phyloP scores from a whole-genome alignment of 2,888 invertebrate genomes.

The Watsonalla cultraria region DNA sequence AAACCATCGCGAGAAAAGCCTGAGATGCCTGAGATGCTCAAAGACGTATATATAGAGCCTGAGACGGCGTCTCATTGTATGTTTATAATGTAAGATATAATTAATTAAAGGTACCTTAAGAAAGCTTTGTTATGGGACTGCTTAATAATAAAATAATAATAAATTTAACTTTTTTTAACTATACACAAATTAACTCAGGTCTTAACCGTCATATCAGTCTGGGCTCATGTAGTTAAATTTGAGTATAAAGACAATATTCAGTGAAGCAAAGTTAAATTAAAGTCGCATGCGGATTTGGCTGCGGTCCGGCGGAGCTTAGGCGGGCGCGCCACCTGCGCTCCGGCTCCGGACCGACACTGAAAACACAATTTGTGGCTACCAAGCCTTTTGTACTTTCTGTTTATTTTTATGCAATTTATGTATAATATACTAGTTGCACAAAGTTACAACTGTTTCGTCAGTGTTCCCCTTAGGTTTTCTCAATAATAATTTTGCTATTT shows the following conservation, averaged over 20 bases:
- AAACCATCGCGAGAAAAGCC: too few species aligned
- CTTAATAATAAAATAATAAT: too few species aligned
- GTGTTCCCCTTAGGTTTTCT: too few species aligned
- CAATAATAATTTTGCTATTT: too few species aligned
- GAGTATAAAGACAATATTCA: constrained; percentile 63
- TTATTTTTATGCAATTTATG: constrained; percentile 63
- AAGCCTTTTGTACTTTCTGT: constrained; percentile 58
- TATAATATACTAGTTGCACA: constrained; percentile 8
- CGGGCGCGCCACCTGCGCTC: constrained; percentile 57
- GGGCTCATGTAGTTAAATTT: constrained; percentile 44
- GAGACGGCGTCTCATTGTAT: too few species aligned
- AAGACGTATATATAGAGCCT: too few species aligned
- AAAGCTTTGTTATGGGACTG: too few species aligned
- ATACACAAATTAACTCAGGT: not conserved
- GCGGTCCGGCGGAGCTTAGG: constrained; percentile 59
- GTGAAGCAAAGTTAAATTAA: constrained; percentile 74
- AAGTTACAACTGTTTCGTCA: not conserved
- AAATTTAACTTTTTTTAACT: too few species aligned
- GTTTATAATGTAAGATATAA: too few species aligned
- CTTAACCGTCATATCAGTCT: constrained; percentile 17
- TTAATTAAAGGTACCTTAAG: too few species aligned
- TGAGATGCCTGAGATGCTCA: too few species aligned
- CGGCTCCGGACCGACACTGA: constrained; percentile 41
- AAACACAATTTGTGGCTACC: constrained; percentile 67
- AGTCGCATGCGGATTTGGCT: constrained; percentile 68